Evolutionary conservation across 2,113 vertebrate genomes (phyloP).

Genomic region (Triplophysa tibetana): DNA sequence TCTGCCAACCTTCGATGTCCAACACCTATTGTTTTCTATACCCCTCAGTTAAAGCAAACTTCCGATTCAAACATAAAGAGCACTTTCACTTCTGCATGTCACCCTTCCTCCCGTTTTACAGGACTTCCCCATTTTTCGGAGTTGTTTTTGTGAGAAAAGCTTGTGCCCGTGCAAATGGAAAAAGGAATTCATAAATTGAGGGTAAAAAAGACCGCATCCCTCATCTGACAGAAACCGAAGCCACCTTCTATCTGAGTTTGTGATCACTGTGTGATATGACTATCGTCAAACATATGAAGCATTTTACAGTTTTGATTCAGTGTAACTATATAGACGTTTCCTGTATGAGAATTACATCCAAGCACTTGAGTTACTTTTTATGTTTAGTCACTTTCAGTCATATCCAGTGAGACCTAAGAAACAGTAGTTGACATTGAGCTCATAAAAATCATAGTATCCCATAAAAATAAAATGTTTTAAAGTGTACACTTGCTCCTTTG

Average conservation of each 20-base stretch:
- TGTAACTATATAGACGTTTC: slow-evolving; percentile 33
- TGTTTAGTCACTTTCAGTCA: too few species aligned
- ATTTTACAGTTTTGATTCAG: slow-evolving; percentile 27
- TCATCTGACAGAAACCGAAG: slow-evolving; percentile 2
- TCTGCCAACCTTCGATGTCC: neutral
- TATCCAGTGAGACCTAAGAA: too few species aligned
- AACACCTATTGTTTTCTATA: neutral
- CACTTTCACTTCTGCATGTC: neutral
- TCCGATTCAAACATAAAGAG: neutral
- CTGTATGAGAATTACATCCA: too few species aligned
- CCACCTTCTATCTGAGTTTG: slow-evolving; percentile 47
- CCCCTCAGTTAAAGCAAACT: neutral
- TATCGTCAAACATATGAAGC: slow-evolving; percentile 1
- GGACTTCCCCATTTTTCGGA: slow-evolving; percentile 47
- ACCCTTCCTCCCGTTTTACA: slow-evolving; percentile 59
- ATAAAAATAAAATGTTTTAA: too few species aligned
- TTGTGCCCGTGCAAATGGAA: neutral
- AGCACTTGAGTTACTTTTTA: too few species aligned
- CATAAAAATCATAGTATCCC: too few species aligned
- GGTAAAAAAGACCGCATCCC: slow-evolving; percentile 10
- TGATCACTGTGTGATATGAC: slow-evolving; percentile 46
- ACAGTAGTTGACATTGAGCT: too few species aligned
- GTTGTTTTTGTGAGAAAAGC: neutral
- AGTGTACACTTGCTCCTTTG: too few species aligned
- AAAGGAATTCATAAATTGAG: neutral